Evolutionary conservation across 2,113 vertebrate genomes (phyloP), one percentile per base, ranked within the genome.

Genomic region (Brachionichthys hirsutus): DNA sequence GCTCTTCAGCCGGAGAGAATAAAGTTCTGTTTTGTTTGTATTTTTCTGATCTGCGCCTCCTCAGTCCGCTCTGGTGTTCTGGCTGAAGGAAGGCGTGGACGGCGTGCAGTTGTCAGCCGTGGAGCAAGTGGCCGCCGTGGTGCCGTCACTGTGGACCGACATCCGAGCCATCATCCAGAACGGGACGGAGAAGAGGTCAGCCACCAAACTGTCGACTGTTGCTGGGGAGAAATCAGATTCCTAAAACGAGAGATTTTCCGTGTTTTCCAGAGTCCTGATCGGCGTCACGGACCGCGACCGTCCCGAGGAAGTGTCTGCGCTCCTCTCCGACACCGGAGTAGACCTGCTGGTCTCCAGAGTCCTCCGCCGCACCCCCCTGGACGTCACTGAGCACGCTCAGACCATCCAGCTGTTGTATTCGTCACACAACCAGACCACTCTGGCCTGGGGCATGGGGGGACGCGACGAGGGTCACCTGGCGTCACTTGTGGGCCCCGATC

Each of bases 11-110:
- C n/a, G n/a, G n/a, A n/a, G n/a, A n/a, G n/a, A n/a, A n/a, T n/a
- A n/a, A n/a, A n/a, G n/a, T n/a, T n/a, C n/a, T n/a, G n/a, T n/a
- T n/a, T n/a, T n/a, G n/a, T n/a, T n/a, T n/a, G n/a, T n/a, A n/a
- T 30, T 30, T 30, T 30, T 3, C 8, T 30, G 1, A 30, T 8
- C 24, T 60, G 19, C 9, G 8, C 36, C 12, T 19, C 5, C 19
- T 58, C 77, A 96, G 94, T 76, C 59, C 18, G 94, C 83, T 18
- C 85, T 88, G 57, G 57, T 70, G 43, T 91, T 88, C 76, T 95
- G 94, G 94, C 64, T 94, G 49, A 9, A 77, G 1, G 17, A 67
- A n/a, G 92, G 89, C 0, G 87, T 94, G 41, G 90, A 92, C 0
- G 93, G 93, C 0, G 77, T 94, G 67, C 90, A 92, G 79, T 62